Evolutionary conservation across 2,797 vertebrate genomes (phyloP).

Genomic region (Trematomus bernacchii): DNA sequence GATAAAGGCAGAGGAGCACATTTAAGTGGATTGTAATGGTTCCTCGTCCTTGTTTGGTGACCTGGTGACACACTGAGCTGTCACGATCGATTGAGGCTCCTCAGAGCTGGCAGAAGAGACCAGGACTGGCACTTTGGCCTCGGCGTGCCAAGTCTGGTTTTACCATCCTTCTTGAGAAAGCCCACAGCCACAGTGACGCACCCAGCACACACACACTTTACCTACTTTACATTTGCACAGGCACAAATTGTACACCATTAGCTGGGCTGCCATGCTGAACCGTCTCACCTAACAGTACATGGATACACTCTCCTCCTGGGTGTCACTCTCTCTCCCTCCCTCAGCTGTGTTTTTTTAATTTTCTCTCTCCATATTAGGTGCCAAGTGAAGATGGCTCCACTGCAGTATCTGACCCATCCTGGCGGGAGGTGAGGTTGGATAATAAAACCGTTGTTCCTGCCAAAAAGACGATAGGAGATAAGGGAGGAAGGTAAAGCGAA

Average conservation of each 20-base stretch:
- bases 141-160: constrained; percentile 50
- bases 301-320: constrained; percentile 40
- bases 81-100: constrained; percentile 76
- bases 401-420: constrained; percentile 74
- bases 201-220: constrained; percentile 8
- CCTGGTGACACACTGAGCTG: constrained; percentile 80
- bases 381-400: constrained; percentile 60
- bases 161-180: constrained; percentile 28
- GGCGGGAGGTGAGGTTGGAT: constrained; percentile 67
- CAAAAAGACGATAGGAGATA: constrained; percentile 59
- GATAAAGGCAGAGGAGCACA: not conserved
- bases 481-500: constrained; percentile 33
- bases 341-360: constrained; percentile 10
- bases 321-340: constrained; percentile 35
- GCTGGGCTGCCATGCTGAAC: constrained; percentile 24
- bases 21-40: constrained; percentile 6
- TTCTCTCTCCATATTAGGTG: constrained; percentile 45
- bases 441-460: constrained; percentile 70
- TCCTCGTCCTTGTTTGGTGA: constrained; percentile 49
- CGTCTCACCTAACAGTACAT: constrained; percentile 21
- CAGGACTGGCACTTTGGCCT: constrained; percentile 57
- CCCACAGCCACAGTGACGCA: constrained; percentile 46
- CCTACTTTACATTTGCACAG: constrained; percentile 2
- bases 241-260: constrained; percentile 19
- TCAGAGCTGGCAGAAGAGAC: constrained; percentile 64